phyloP scores from a whole-genome alignment of 2,797 vertebrate genomes.

The Eurystomus glaucurus region DNA sequence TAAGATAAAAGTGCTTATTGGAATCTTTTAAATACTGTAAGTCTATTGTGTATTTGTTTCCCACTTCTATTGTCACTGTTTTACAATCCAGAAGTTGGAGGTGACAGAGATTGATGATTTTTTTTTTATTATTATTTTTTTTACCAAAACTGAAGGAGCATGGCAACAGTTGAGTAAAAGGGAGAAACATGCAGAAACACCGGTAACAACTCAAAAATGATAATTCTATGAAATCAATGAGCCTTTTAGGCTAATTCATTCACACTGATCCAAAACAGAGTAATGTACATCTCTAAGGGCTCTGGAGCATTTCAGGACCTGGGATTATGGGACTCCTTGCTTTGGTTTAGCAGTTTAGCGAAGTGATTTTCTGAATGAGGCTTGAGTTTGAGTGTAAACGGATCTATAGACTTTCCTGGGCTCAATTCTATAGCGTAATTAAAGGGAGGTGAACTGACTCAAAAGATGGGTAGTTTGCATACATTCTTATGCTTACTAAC shows the following conservation, averaged over 20 bases:
- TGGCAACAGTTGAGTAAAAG: background rate
- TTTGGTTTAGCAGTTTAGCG: background rate
- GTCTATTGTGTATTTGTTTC: background rate
- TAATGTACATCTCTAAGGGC: background rate
- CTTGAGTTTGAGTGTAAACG: background rate
- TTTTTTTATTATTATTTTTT: background rate
- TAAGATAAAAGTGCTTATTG: background rate
- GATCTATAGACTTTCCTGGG: background rate
- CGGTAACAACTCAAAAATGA: background rate
- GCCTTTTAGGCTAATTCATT: background rate
- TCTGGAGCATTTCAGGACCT: background rate
- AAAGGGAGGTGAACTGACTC: background rate
- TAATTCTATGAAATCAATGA: background rate
- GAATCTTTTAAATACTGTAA: background rate
- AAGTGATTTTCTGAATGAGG: background rate
- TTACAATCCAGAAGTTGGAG: background rate
- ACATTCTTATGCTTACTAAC: background rate
- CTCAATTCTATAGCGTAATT: background rate
- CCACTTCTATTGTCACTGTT: background rate
- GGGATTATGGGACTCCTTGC: background rate
- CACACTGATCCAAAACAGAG: background rate
- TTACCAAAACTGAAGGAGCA: background rate
- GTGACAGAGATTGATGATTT: background rate
- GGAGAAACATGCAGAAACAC: background rate
- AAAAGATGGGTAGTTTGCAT: background rate